A percentile compares a stretch with the other conserved stretches of the same genome.
phyloP scores from a whole-genome alignment of 2,797 vertebrate species.

The Discoglossus pictus region DNA sequence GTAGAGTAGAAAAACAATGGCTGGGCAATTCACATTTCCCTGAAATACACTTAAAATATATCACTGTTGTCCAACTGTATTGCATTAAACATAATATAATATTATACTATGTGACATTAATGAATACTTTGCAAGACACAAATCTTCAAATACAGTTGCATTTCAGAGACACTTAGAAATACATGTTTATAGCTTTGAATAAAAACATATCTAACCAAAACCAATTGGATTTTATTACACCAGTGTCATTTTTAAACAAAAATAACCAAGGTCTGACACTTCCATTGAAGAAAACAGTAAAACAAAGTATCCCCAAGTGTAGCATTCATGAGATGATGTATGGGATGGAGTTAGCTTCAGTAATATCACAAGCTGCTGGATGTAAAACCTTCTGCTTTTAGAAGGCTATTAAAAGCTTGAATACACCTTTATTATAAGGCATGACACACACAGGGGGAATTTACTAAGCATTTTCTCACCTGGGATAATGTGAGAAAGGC shows the following conservation, averaged over 20 bases:
- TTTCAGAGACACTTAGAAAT: neutral
- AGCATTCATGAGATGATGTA: conserved; percentile 11
- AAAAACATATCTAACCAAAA: neutral
- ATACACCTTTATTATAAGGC: no score
- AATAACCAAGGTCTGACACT: neutral
- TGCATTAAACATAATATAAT: neutral
- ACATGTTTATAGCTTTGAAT: neutral
- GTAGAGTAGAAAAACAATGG: no score
- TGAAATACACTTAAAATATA: neutral
- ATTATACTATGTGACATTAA: neutral
- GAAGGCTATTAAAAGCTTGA: no score
- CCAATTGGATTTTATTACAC: neutral
- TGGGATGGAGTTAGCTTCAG: neutral
- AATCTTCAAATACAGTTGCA: neutral
- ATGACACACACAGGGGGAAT: no score
- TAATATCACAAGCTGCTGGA: neutral
- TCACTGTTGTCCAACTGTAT: neutral
- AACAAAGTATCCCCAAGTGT: neutral
- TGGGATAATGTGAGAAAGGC: no score
- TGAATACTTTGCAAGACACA: neutral
- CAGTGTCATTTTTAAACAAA: neutral
- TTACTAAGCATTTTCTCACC: no score
- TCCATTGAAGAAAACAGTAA: neutral
- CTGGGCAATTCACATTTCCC: no score
- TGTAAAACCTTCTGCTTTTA: no score